phyloP scores from a whole-genome alignment of 1,140 invertebrate species.

The Sinonovacula constricta region DNA sequence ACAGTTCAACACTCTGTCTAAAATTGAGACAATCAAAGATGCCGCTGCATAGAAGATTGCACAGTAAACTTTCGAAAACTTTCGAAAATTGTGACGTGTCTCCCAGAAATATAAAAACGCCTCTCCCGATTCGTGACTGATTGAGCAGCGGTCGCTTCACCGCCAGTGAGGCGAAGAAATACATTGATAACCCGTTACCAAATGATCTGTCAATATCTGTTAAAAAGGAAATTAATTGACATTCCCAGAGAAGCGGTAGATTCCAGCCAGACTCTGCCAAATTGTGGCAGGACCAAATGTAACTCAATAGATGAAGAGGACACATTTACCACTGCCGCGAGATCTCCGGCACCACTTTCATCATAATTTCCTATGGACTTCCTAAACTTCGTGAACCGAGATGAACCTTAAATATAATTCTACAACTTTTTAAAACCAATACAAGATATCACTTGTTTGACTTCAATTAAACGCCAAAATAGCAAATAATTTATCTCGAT shows the following conservation, averaged over 20 bases:
- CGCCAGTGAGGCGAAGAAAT: slow-evolving; percentile 36
- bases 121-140: slow-evolving; percentile 50
- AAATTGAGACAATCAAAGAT: slow-evolving; percentile 71
- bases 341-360: slow-evolving; percentile 22
- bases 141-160: slow-evolving; percentile 46
- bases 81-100: slow-evolving; percentile 50
- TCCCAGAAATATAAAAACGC: slow-evolving; percentile 55
- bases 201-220: neutral
- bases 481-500: too few relatives aligned
- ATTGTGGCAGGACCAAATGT: slow-evolving; percentile 53
- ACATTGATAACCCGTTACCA: slow-evolving; percentile 32
- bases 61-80: slow-evolving; percentile 61
- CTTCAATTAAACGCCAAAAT: too few relatives aligned
- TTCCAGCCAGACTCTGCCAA: slow-evolving; percentile 23
- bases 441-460: too few relatives aligned
- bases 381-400: too few relatives aligned
- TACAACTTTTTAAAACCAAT: too few relatives aligned
- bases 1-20: slow-evolving; percentile 78
- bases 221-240: slow-evolving; percentile 2
- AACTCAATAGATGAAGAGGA: slow-evolving; percentile 59
- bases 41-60: slow-evolving; percentile 63
- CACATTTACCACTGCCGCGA: slow-evolving; percentile 41
- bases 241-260: neutral
- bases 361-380: too few relatives aligned
- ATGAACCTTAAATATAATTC: too few relatives aligned